phyloP scores from a whole-genome alignment of 1,140 invertebrate genomes.

The Scaptomyza montana region DNA sequence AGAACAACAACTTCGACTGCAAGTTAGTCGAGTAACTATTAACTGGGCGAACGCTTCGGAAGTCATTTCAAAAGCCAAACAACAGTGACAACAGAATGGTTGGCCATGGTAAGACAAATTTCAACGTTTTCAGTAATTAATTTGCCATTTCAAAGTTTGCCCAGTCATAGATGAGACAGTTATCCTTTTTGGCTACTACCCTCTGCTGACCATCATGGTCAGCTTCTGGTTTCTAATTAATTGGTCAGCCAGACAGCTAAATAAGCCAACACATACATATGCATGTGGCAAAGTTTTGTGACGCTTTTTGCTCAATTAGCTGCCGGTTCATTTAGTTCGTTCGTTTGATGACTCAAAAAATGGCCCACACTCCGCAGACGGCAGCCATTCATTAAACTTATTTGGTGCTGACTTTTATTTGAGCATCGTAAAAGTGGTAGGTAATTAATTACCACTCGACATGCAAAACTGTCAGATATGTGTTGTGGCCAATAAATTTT shows the following conservation, averaged over 20 bases:
- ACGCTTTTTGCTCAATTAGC: conserved; percentile 69
- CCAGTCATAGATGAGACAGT: conserved; percentile 36
- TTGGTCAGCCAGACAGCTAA: conserved; percentile 62
- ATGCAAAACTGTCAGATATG: conserved; percentile 71
- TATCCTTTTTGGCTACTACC: conserved; percentile 45
- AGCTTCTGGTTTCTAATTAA: conserved; percentile 71
- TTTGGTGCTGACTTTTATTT: conserved; percentile 67
- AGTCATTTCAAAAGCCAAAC: conserved; percentile 76
- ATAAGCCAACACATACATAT: conserved; percentile 34
- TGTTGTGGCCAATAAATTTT: conserved; percentile 43
- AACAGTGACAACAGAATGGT: conserved; percentile 52
- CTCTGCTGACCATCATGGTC: conserved; percentile 36
- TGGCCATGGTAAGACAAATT: conserved; percentile 70
- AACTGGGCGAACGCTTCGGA: conserved; percentile 51
- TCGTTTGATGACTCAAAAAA: conserved; percentile 44
- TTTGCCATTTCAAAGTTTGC: conserved; percentile 78
- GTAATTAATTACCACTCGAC: conserved; percentile 71
- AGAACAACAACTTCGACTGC: conserved; percentile 25
- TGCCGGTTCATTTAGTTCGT: conserved; percentile 33
- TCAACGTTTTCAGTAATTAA: conserved; percentile 81
- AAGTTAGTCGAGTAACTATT: conserved; percentile 45
- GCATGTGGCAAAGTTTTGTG: conserved; percentile 20
- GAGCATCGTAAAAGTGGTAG: conserved; percentile 51
- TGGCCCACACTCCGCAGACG: conserved; percentile 28
- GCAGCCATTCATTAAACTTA: conserved; percentile 55